phyloP scores from a whole-genome alignment of 2,888 invertebrate genomes.

The Amphiduros pacificus region DNA sequence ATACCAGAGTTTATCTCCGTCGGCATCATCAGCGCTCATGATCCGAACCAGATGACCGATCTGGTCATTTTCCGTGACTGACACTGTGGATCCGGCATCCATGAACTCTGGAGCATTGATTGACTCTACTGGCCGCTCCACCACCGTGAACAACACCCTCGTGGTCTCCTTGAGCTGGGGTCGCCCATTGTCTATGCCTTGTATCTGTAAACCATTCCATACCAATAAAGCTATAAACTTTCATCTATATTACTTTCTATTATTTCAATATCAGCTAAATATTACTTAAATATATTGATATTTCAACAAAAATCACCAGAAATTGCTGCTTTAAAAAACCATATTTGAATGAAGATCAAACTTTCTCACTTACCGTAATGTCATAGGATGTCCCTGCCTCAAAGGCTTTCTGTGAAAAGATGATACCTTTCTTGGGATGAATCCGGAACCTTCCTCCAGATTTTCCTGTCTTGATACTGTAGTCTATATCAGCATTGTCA shows the following conservation, averaged over 20 bases:
- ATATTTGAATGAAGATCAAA: not conserved
- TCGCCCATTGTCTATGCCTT: constrained; percentile 44
- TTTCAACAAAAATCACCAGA: not conserved
- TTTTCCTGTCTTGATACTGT: constrained; percentile 63
- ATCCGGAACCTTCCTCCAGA: constrained; percentile 72
- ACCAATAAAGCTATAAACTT: no score
- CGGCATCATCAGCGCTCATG: constrained; percentile 82
- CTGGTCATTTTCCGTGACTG: constrained; percentile 67
- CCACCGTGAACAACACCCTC: constrained; percentile 47
- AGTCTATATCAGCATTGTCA: constrained; percentile 68
- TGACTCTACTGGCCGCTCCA: constrained; percentile 37
- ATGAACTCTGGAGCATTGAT: constrained; percentile 67
- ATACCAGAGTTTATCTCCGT: constrained; percentile 87
- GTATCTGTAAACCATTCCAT: constrained; percentile 35
- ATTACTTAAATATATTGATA: no score
- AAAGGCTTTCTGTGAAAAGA: constrained; percentile 75
- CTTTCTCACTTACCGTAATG: constrained; percentile 64
- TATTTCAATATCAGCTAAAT: no score
- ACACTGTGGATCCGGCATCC: constrained; percentile 57
- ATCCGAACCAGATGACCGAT: constrained; percentile 85
- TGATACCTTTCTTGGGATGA: constrained; percentile 78
- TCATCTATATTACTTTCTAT: no score
- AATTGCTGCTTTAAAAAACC: not conserved
- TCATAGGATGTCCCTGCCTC: constrained; percentile 72
- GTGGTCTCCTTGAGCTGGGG: constrained; percentile 60